A percentile compares a stretch with the other conserved stretches of the same genome.
phyloP scores from a whole-genome alignment of 2,888 invertebrate genomes.

The Hybos culiciformis region DNA sequence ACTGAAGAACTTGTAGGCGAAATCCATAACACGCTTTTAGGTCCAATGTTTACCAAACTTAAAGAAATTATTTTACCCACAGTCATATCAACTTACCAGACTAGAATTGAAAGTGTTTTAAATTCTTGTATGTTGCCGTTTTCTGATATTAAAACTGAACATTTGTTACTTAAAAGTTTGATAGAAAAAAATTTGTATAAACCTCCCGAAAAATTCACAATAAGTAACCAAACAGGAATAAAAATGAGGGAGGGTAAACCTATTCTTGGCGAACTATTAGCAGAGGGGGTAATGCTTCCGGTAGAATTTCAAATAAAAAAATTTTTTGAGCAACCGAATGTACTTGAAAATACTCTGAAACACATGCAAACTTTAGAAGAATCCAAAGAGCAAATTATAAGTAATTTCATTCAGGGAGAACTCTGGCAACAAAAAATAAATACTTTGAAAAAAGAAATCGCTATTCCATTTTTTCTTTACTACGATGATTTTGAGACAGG shows the following conservation, averaged over 20 bases:
- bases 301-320: background rate
- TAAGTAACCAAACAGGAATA: background rate
- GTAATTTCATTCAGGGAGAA: constrained; percentile 4
- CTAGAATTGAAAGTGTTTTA: background rate
- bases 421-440: constrained; percentile 6
- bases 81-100: background rate
- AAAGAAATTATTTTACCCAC: background rate
- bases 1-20: background rate
- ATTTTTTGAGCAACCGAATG: constrained; percentile 2
- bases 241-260: background rate
- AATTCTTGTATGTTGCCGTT: background rate
- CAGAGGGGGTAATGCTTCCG: background rate
- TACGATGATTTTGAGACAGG: constrained; percentile 5
- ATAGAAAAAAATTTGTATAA: background rate
- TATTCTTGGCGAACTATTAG: background rate
- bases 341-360: background rate
- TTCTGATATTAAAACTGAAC: background rate
- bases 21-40: background rate
- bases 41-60: background rate
- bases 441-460: constrained; percentile 5
- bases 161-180: background rate
- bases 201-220: background rate
- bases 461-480: constrained; percentile 6
- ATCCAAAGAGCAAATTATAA: constrained; percentile 1
- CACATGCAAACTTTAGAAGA: background rate